A percentile compares a stretch with the other conserved stretches of the same genome.
Evolutionary conservation across 2,113 vertebrate genomes (phyloP).

Genomic region (rat (Rattus norvegicus)): GRCr8 NC_086020.1:129333001-129333500

Average conservation of each 20-base stretch:
- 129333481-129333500: background rate
- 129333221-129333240: too few species aligned
- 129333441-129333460: background rate
- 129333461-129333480: background rate
- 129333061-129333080: background rate
- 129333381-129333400: background rate
- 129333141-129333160: background rate
- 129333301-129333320: background rate
- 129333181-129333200: background rate
- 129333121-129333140: background rate
- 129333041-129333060: background rate
- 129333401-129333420: background rate
- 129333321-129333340: background rate
- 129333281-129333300: background rate
- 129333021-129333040: background rate
- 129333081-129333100: background rate
- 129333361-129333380: too few species aligned
- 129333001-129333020: background rate
- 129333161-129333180: background rate
- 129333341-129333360: background rate
- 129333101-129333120: background rate
- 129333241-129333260: background rate
- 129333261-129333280: background rate
- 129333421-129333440: background rate
- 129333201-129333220: background rate